Evolutionary conservation across 2,888 invertebrate genomes (phyloP), one percentile per base, ranked within the genome.

Genomic region (Keiferia lycopersicella): DNA sequence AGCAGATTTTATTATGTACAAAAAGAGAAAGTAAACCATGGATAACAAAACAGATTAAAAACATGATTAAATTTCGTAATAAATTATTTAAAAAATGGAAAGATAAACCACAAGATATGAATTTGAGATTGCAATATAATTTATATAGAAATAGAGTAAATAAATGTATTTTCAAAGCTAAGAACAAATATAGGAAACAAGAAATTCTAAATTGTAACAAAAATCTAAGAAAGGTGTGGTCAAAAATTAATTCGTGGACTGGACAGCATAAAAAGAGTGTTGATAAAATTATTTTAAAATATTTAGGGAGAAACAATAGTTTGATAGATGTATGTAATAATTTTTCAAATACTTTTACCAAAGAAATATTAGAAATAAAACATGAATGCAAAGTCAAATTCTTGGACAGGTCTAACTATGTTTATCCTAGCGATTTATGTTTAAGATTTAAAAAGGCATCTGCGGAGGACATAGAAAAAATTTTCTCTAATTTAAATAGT

Each of bases 101-200:
- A 48, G 16, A 48, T 48, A 48, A 48, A 8, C 48, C 48, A n/a
- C n/a, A n/a, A 2, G 48, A 48, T 48, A 48, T 48, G 48, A 48
- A 48, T 48, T 16, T n/a, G 18, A n/a, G 48, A 48, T 48, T 48
- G 18, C 16, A 48, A 48, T 48, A 48, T 16, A 48, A n/a, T 16
- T 3, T 16, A n/a, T 18, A 48, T n/a, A 48, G 48, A 48, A 48
- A 48, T 8, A 48, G 18, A 48, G 18, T 18, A 8, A 48, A 48
- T 14, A 48, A 48, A 48, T 48, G 48, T 18, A 48, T 48, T 12
- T 16, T 16, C 14, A 48, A 4, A 16, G 48, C 48, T 4, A 48
- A 48, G 18, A 48, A 48, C n/a, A n/a, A n/a, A n/a, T n/a, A n/a
- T n/a, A n/a, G n/a, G n/a, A n/a, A n/a, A n/a, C n/a, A n/a, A 16